Evolutionary conservation across 2,113 vertebrate species (phyloP), one percentile per base, ranked within the genome.

Genomic region (Machaerirhynchus nigripectus): DNA sequence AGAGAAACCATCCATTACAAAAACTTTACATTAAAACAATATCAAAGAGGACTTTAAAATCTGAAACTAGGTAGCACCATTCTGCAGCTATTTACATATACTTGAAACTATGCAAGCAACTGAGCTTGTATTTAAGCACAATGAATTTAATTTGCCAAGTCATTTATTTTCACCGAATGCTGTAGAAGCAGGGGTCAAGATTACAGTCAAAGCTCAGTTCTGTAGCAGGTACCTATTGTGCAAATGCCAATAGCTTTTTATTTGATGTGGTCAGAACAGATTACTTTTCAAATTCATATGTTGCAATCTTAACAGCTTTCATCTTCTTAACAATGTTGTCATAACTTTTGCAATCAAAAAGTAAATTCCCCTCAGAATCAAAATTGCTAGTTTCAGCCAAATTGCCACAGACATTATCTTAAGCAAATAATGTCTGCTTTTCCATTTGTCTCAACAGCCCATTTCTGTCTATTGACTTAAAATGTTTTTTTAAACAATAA

Each of bases 111-210:
- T 22, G 64, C 52, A 90, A 84, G 71, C 24, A 86, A 95, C 27
- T 44, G 44, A 87, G 39, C 44, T 77, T 76, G 27, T 21, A 87
- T 70, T 91, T 55, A 87, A 87, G 47, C 60, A 88, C 75, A 92
- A 57, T n/a, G 13, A 90, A 95, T 87, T 95, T 84, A 89, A 95
- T 95, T 95, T 90, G 52, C 39, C 47, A 84, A 86, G 83, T 90
- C 8, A 77, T 90, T 90, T 70, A 70, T 95, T 95, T 92, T 90
- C 84, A 56, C 57, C 74, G 73, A 95, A 85, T 84, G 73, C 50
- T 87, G 47, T n/a, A 92, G 64, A 94, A 89, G 79, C 64, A 77
- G 71, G 73, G 71, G 88, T 95, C 91, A 95, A 80, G 87, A 93
- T 50, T 95, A 88, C 28, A 95, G 82, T 57, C 80, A 79, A 55